Evolutionary conservation across 2,888 invertebrate species (phyloP).

Genomic region (Acanthosoma haemorrhoidale): DNA sequence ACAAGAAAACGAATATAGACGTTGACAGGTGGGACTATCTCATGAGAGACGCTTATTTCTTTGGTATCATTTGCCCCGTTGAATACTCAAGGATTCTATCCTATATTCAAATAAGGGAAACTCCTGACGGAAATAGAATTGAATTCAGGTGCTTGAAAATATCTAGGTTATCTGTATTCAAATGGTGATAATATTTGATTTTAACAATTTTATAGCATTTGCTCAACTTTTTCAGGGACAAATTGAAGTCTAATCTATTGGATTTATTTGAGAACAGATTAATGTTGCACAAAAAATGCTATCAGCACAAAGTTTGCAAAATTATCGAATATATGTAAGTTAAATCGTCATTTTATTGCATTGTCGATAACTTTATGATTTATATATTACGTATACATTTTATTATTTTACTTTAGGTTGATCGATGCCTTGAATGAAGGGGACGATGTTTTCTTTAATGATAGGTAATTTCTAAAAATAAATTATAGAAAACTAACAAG

Average conservation of each 20-base stretch:
- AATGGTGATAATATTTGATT: constrained; percentile 42
- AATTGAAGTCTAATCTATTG: constrained; percentile 48
- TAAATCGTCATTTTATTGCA: not conserved
- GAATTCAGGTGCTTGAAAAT: constrained; percentile 49
- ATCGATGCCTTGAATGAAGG: constrained; percentile 42
- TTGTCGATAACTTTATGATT: not conserved
- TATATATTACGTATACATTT: not conserved
- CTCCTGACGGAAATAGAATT: constrained; percentile 40
- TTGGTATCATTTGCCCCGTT: constrained; percentile 39
- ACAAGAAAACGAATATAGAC: constrained; percentile 55
- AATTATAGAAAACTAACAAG: not conserved
- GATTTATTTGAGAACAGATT: constrained; percentile 50
- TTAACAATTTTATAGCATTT: not conserved
- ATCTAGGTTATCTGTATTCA: not conserved
- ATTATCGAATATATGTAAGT: constrained; percentile 49
- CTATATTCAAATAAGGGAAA: not conserved
- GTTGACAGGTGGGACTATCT: constrained; percentile 67
- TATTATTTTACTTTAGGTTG: constrained; percentile 38
- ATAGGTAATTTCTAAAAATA: not conserved
- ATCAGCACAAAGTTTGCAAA: constrained; percentile 49
- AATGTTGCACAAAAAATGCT: constrained; percentile 50
- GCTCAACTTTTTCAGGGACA: constrained; percentile 42
- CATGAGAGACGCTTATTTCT: constrained; percentile 52
- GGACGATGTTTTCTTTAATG: constrained; percentile 34
- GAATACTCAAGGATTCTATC: constrained; percentile 14